Evolutionary conservation across 2,888 invertebrate genomes (phyloP).

Genomic region (Glyphotaelius pellucidus): DNA sequence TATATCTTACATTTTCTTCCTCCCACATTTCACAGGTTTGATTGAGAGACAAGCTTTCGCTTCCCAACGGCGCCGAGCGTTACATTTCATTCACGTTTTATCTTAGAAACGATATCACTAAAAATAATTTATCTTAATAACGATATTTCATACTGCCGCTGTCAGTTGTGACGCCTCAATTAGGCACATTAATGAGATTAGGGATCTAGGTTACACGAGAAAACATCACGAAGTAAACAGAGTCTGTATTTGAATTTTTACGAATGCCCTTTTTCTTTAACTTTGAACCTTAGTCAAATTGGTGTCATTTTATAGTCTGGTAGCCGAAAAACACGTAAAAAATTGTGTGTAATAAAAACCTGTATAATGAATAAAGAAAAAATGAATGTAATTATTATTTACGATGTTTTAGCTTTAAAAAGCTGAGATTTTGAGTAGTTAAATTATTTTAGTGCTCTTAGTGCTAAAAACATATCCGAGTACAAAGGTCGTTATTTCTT

Average conservation of each 20-base stretch:
- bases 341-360: too few species aligned
- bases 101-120: neutral
- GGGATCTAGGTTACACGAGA: neutral
- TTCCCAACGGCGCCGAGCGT: neutral
- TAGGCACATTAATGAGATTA: neutral
- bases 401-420: too few species aligned
- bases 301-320: neutral
- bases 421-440: too few species aligned
- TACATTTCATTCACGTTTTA: neutral
- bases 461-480: too few species aligned
- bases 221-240: neutral
- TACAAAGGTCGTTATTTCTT: too few species aligned
- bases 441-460: too few species aligned
- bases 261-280: neutral
- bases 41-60: conserved; percentile 15
- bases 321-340: too few species aligned
- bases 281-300: neutral
- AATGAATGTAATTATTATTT: too few species aligned
- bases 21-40: conserved; percentile 21
- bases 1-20: neutral
- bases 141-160: neutral
- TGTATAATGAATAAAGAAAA: too few species aligned
- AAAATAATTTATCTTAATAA: neutral
- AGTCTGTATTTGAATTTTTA: too few species aligned
- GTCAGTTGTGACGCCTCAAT: neutral